Conservation (phyloP, 1,140 invertebrate genomes). For the Aphis gossypii region DNA sequence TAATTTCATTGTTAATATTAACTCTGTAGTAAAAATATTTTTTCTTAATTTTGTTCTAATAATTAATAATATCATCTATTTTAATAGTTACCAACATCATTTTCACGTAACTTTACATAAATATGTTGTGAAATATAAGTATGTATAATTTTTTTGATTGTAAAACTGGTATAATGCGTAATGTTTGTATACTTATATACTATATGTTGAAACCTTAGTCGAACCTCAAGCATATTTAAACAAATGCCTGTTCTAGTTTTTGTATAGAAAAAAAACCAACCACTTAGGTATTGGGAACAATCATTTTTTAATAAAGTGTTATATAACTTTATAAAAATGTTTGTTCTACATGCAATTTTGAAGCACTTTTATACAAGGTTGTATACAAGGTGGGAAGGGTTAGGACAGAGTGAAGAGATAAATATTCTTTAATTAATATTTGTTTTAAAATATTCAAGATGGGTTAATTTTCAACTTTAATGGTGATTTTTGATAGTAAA, state of each 20-base stretch:
- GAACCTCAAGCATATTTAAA: not conserved
- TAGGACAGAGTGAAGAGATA: not conserved
- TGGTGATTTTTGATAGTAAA: not conserved
- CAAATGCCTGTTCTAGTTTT: constrained; percentile 11
- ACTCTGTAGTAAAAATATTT: not conserved
- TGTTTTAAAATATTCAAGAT: not conserved
- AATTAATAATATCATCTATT: not conserved
- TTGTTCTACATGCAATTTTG: not conserved
- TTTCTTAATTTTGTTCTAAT: not conserved
- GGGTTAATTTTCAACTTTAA: not conserved
- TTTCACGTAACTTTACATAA: too few relatives aligned
- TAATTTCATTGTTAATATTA: not conserved
- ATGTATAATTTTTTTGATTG: not conserved
- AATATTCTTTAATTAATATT: not conserved
- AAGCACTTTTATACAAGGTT: not conserved
- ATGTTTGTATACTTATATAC: not conserved
- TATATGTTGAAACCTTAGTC: not conserved
- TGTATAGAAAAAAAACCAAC: not conserved
- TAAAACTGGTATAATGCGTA: not conserved
- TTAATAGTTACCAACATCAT: not conserved
- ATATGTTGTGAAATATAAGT: not conserved
- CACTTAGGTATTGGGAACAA: not conserved
- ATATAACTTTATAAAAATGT: not conserved
- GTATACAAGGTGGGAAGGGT: not conserved
- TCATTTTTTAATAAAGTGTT: not conserved